Conservation (phyloP, 2,797 vertebrate genomes). For the Sebastes reedi region DNA sequence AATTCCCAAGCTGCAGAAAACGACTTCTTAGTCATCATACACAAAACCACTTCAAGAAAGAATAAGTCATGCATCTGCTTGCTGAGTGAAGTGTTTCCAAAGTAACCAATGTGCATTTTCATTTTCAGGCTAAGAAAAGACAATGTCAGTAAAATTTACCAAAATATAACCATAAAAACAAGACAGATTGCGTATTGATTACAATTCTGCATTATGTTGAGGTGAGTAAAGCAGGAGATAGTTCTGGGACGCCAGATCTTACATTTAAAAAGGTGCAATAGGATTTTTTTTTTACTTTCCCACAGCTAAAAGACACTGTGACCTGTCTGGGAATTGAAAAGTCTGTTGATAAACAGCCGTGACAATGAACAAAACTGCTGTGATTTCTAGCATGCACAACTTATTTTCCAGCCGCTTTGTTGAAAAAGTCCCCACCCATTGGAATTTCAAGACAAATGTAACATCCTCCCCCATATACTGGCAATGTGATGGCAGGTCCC, state of each 20-base stretch:
- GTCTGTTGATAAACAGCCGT: not conserved
- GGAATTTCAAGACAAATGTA: not conserved
- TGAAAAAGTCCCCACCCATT: constrained; percentile 1
- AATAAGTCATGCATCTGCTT: constrained; percentile 23
- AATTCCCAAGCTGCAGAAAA: constrained; percentile 36
- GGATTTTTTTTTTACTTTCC: too few relatives aligned
- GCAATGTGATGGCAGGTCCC: not conserved
- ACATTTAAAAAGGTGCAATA: not conserved
- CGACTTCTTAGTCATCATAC: constrained; percentile 32
- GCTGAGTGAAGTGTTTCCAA: constrained; percentile 22
- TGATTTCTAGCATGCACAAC: too few relatives aligned
- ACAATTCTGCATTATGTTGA: not conserved
- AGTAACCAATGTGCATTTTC: constrained; percentile 28
- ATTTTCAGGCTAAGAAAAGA: not conserved
- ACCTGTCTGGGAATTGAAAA: not conserved
- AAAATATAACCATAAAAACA: not conserved
- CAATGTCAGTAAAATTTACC: not conserved
- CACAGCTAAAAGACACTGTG: not conserved
- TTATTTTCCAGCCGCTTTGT: not conserved
- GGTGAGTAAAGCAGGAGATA: not conserved
- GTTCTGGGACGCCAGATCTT: not conserved
- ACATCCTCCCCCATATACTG: constrained; percentile 2
- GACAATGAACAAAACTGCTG: not conserved
- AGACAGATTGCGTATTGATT: not conserved
- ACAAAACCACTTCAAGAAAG: constrained; percentile 46